A percentile compares a stretch with the other conserved stretches of the same genome.
Evolutionary conservation across 2,797 vertebrate species (phyloP).

Genomic region (Scomberomorus guttatus): DNA sequence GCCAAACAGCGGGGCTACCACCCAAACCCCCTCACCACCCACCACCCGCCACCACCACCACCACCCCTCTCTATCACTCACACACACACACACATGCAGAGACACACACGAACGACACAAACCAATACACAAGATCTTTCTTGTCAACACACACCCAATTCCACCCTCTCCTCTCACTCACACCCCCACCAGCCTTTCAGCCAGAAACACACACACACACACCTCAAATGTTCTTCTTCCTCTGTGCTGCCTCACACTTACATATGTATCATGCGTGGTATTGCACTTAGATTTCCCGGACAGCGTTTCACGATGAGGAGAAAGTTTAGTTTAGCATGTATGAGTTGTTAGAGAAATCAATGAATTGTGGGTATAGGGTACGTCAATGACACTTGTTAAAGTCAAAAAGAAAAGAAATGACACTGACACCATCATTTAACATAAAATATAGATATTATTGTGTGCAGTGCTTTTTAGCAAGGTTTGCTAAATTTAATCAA

Average conservation of each 20-base stretch:
- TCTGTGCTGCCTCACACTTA: constrained; percentile 44
- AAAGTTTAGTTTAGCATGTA: constrained; percentile 30
- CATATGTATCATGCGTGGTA: constrained; percentile 37
- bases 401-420: background rate
- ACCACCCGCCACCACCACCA: constrained; percentile 43
- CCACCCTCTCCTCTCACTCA: constrained; percentile 20
- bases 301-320: constrained; percentile 9
- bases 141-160: constrained; percentile 30
- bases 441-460: background rate
- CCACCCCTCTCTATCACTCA: constrained; percentile 60
- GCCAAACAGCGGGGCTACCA: constrained; percentile 87
- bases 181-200: background rate
- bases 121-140: constrained; percentile 39
- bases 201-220: background rate
- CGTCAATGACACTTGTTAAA: background rate
- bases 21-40: constrained; percentile 54
- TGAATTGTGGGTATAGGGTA: background rate
- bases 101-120: constrained; percentile 39
- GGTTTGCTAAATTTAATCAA: background rate
- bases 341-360: background rate
- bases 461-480: background rate
- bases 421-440: background rate
- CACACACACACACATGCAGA: constrained; percentile 27
- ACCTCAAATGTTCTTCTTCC: constrained; percentile 13
- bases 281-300: constrained; percentile 18